These are phyloP conservation scores for Scaptodrosophila lebanonensis DNA, from an alignment of 1,140 invertebrate species.

Conservation along the genomic window DNA sequence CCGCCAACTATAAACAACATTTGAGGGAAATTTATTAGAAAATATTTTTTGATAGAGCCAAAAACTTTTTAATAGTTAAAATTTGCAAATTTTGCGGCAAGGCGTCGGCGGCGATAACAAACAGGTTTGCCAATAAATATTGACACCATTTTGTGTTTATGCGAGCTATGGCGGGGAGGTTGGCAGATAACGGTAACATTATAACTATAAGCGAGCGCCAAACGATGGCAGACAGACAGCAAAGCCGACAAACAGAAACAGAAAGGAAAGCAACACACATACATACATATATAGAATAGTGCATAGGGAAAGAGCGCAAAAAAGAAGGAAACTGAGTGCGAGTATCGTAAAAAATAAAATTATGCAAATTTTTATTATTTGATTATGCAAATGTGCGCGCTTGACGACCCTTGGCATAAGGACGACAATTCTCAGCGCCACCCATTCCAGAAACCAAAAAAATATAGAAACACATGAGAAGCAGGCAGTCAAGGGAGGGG, in stretches of 20 bases:
- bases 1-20: conserved; percentile 19
- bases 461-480: conserved; percentile 18
- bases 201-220: conserved; percentile 18
- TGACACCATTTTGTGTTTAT: conserved; percentile 71
- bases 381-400: conserved; percentile 76
- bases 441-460: conserved; percentile 5
- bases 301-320: conserved; percentile 2
- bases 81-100: conserved; percentile 71
- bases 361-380: conserved; percentile 77
- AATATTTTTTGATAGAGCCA: conserved; percentile 38
- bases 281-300: no score
- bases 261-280: background rate
- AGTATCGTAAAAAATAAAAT: conserved; percentile 75
- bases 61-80: conserved; percentile 68
- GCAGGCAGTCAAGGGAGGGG: no score
- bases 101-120: conserved; percentile 57
- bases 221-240: conserved; percentile 37
- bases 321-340: conserved; percentile 28
- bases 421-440: conserved; percentile 60
- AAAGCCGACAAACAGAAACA: conserved; percentile 23
- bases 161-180: conserved; percentile 9
- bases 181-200: conserved; percentile 56
- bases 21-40: conserved; percentile 48
- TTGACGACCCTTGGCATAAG: conserved; percentile 77
- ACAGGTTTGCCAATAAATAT: conserved; percentile 75